Evolutionary conservation across 2,113 vertebrate species (phyloP).

Genomic region (Pimephales promelas): DNA sequence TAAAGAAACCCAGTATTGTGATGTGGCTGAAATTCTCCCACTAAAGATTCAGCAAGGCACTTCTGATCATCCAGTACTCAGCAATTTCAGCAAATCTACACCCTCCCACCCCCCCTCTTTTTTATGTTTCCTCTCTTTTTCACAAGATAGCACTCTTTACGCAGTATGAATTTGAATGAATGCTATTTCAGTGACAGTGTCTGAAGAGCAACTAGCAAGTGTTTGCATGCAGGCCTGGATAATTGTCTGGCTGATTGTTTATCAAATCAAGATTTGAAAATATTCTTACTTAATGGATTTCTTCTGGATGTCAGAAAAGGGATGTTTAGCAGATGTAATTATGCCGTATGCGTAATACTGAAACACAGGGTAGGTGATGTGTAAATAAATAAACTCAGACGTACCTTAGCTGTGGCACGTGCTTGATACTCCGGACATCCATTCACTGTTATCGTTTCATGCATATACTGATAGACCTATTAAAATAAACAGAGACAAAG

Average conservation of each 20-base stretch:
- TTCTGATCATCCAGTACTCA: background rate
- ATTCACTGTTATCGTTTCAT: conserved; percentile 97
- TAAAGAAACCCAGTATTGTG: background rate
- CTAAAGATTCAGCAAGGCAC: conserved; percentile 12
- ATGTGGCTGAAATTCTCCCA: background rate
- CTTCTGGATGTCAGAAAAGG: background rate
- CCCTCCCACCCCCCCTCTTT: background rate
- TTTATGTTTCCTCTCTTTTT: conserved; percentile 23
- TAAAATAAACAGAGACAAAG: conserved; percentile 60
- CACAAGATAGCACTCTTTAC: conserved; percentile 11
- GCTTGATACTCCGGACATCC: conserved; percentile 98
- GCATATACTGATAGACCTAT: conserved; percentile 99
- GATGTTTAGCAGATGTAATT: background rate
- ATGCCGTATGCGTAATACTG: background rate
- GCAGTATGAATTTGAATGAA: conserved; percentile 34
- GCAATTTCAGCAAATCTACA: conserved; percentile 32
- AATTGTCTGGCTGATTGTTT: conserved; percentile 33
- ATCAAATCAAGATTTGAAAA: conserved; percentile 32
- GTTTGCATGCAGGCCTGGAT: background rate
- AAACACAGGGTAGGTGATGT: background rate
- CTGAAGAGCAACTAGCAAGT: background rate
- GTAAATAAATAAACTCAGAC: conserved; percentile 43
- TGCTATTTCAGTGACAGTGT: background rate
- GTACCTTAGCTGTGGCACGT: conserved; percentile 97
- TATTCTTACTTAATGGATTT: background rate